Evolutionary conservation across 2,113 vertebrate genomes (phyloP).

Genomic region (Excalfactoria chinensis): DNA sequence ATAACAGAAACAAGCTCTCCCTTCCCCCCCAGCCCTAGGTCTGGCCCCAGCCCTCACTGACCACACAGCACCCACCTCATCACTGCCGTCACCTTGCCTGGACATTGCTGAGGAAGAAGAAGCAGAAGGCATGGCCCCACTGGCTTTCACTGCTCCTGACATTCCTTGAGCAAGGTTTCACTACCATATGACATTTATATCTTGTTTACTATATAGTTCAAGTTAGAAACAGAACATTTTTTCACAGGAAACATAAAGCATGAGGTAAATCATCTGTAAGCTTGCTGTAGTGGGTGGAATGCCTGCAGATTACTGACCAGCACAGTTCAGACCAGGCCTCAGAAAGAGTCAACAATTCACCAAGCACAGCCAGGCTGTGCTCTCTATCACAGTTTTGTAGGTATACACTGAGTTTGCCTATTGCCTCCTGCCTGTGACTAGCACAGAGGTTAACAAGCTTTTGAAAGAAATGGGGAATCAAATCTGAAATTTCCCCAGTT

Average conservation of each 20-base stretch:
- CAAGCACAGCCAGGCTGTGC: background rate
- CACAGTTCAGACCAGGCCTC: rapidly evolving
- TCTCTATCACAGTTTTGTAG: background rate
- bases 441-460: background rate
- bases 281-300: rapidly evolving
- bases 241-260: background rate
- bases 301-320: background rate
- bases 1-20: background rate
- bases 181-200: background rate
- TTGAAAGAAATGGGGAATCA: background rate
- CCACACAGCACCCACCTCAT: rapidly evolving
- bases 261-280: background rate
- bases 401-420: background rate
- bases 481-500: background rate
- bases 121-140: background rate
- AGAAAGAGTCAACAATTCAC: background rate
- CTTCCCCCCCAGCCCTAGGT: background rate
- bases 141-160: background rate
- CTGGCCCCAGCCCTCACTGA: rapidly evolving
- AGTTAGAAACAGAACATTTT: background rate
- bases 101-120: rapidly evolving
- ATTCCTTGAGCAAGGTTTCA: background rate
- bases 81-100: rapidly evolving
- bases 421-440: background rate
- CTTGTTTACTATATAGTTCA: background rate